Conservation (phyloP, 2,113 vertebrate species). For the Mustelus asterias region DNA sequence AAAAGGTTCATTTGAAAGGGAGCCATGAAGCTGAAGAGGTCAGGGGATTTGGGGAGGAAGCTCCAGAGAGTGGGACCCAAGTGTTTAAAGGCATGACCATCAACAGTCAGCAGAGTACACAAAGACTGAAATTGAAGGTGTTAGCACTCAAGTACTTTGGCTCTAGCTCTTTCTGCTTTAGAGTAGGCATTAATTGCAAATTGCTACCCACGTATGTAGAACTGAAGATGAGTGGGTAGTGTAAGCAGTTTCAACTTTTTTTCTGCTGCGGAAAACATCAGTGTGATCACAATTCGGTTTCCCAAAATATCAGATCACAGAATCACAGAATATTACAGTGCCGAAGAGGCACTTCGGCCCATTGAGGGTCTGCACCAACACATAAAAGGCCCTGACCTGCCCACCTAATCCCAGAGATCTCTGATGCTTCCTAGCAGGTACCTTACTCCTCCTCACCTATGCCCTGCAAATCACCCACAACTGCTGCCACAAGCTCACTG, state of each 20-base stretch:
- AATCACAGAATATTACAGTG: background rate
- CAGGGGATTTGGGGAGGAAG: background rate
- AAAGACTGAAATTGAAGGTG: background rate
- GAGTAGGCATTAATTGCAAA: background rate
- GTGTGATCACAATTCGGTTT: background rate
- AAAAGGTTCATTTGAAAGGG: background rate
- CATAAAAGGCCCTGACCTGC: no score
- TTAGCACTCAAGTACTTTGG: background rate
- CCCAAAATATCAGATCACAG: background rate
- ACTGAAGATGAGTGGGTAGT: background rate
- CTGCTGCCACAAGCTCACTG: no score
- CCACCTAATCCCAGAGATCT: background rate
- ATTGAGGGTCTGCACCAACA: no score
- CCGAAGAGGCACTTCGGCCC: no score
- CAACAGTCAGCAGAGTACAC: background rate
- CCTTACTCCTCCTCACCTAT: background rate
- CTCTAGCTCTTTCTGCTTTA: background rate
- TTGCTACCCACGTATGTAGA: background rate
- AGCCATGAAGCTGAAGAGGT: background rate
- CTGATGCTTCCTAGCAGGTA: background rate
- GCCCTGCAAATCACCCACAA: background rate
- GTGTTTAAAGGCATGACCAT: background rate
- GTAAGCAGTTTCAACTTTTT: background rate
- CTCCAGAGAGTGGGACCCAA: background rate
- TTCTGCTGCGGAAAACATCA: background rate